phyloP scores from a whole-genome alignment of 2,797 vertebrate species.

The Halcyon leucocephala region DNA sequence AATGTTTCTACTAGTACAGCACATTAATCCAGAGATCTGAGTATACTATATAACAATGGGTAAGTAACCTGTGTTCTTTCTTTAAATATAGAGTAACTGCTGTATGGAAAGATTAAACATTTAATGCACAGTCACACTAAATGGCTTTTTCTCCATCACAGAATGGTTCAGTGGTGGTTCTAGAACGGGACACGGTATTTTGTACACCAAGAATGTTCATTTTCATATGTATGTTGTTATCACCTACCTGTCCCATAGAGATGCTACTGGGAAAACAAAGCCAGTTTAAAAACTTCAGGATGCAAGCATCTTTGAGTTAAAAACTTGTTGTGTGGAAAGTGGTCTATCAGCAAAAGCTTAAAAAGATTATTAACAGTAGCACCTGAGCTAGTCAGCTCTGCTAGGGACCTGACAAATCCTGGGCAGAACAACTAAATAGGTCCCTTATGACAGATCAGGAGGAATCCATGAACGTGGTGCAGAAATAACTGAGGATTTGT shows the following conservation, averaged over 20 bases:
- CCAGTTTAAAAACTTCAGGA: neutral
- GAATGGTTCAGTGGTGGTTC: neutral
- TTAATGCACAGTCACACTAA: neutral
- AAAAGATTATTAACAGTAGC: neutral
- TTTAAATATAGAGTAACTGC: neutral
- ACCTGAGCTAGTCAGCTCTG: neutral
- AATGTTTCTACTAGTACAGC: neutral
- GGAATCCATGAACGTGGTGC: fast-evolving
- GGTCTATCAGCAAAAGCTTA: neutral
- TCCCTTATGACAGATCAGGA: neutral
- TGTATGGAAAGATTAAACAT: neutral
- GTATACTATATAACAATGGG: neutral
- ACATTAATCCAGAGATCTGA: neutral
- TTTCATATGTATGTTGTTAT: neutral
- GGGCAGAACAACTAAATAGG: neutral
- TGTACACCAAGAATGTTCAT: neutral
- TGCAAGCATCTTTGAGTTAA: neutral
- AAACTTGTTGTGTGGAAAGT: neutral
- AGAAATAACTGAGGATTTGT: neutral
- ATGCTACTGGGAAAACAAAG: neutral
- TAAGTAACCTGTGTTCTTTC: neutral
- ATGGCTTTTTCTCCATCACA: neutral
- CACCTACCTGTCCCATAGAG: neutral
- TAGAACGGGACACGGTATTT: neutral
- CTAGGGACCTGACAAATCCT: neutral